Conservation (phyloP, 2,113 vertebrate species). For the Chaenogobius annularis region DNA sequence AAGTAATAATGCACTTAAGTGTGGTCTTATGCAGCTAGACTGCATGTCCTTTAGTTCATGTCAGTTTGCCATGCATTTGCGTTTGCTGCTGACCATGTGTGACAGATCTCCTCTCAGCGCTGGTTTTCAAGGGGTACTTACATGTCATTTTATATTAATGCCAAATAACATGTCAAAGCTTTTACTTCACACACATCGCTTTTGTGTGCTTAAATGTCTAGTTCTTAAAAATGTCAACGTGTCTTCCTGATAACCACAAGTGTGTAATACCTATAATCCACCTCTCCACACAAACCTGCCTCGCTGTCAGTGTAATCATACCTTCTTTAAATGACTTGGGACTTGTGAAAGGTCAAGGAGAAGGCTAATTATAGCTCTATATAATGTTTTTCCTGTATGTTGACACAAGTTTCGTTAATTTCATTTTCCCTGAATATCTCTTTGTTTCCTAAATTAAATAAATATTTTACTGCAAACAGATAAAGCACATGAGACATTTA, state of each 20-base stretch:
- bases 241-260: background rate
- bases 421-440: background rate
- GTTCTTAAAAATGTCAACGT: background rate
- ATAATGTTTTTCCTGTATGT: too few species aligned
- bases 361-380: background rate
- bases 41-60: constrained; percentile 49
- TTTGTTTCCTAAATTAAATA: too few species aligned
- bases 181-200: background rate
- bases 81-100: constrained; percentile 39
- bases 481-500: background rate
- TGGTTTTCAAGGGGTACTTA: background rate
- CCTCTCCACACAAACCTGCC: constrained; percentile 4
- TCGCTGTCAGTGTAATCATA: constrained; percentile 20
- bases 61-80: constrained; percentile 47
- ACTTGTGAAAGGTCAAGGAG: constrained; percentile 30
- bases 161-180: constrained; percentile 4
- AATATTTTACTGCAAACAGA: background rate
- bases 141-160: constrained; percentile 30
- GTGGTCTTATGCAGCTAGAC: constrained; percentile 36
- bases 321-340: constrained; percentile 14
- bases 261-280: constrained; percentile 1
- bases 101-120: constrained; percentile 53
- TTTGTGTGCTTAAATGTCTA: background rate
- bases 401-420: too few species aligned
- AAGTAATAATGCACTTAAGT: constrained; percentile 33